A percentile compares a stretch with the other conserved stretches of the same genome.
phyloP scores from a whole-genome alignment of 2,113 vertebrate genomes.

The Pterocles gutturalis region DNA sequence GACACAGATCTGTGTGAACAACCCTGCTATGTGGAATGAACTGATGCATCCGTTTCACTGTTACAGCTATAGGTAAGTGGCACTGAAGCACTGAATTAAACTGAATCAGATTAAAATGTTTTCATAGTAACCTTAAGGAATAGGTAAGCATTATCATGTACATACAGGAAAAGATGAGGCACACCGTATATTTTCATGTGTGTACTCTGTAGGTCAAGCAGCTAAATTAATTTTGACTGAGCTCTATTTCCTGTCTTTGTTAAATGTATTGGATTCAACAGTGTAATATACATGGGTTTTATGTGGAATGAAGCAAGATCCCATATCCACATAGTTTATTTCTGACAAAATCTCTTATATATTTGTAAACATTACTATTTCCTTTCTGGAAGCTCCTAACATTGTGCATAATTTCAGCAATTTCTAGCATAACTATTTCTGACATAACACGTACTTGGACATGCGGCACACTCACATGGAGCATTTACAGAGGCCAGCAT shows the following conservation, averaged over 20 bases:
- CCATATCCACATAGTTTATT: neutral
- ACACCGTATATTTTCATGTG: neutral
- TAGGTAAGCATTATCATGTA: neutral
- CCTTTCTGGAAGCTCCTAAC: slow-evolving; percentile 4
- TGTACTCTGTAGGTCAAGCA: neutral
- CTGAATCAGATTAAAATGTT: neutral
- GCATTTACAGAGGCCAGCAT: neutral
- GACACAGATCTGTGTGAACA: neutral
- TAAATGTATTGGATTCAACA: neutral
- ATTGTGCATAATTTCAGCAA: neutral
- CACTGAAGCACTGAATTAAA: neutral
- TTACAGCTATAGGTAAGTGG: neutral
- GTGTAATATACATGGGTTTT: neutral
- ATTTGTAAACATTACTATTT: slow-evolving; percentile 6
- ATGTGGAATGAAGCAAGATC: neutral
- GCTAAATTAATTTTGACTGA: neutral
- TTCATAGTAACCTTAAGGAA: neutral
- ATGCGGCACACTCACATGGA: fast-evolving
- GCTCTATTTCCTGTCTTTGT: neutral
- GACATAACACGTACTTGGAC: neutral
- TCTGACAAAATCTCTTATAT: neutral
- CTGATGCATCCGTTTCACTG: neutral
- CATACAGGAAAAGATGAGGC: neutral
- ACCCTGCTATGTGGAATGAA: neutral
- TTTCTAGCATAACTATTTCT: neutral